phyloP scores from a whole-genome alignment of 2,888 invertebrate genomes.

The Hypsopygia costalis region DNA sequence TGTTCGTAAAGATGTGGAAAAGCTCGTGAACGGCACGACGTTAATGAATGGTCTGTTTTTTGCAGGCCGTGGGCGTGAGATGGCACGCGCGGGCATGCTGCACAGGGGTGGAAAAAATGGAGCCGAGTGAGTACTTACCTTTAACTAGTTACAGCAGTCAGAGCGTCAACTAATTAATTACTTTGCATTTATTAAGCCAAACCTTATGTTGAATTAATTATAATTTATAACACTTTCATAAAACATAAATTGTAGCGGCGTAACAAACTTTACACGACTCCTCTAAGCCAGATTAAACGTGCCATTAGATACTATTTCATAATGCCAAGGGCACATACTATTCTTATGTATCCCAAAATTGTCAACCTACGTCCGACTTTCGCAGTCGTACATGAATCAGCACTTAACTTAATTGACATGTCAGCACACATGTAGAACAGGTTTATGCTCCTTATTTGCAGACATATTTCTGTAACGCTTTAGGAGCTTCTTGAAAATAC shows the following conservation, averaged over 20 bases:
- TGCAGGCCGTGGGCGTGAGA: slow-evolving; percentile 82
- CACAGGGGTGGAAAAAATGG: slow-evolving; percentile 87
- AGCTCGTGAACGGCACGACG: slow-evolving; percentile 48
- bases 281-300: too few species aligned
- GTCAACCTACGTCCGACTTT: slow-evolving; percentile 36
- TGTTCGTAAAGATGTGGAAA: slow-evolving; percentile 55
- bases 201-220: too few species aligned
- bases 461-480: slow-evolving; percentile 3
- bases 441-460: slow-evolving; percentile 11
- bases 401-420: slow-evolving; percentile 56
- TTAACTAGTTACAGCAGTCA: slow-evolving; percentile 10
- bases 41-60: slow-evolving; percentile 67
- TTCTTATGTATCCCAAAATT: slow-evolving; percentile 22
- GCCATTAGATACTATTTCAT: too few species aligned
- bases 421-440: slow-evolving; percentile 18
- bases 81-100: slow-evolving; percentile 89
- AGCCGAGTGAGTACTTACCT: slow-evolving; percentile 83
- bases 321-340: too few species aligned
- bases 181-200: too few species aligned
- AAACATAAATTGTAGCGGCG: too few species aligned
- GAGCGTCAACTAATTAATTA: too few species aligned
- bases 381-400: slow-evolving; percentile 52
- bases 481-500: neutral
- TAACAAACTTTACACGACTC: too few species aligned
- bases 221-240: too few species aligned